Percentiles rank a stretch among this genome's conserved stretches.
Conservation (phyloP, 1,140 invertebrate genomes). For the Phymorhynchus buccinoides region DNA sequence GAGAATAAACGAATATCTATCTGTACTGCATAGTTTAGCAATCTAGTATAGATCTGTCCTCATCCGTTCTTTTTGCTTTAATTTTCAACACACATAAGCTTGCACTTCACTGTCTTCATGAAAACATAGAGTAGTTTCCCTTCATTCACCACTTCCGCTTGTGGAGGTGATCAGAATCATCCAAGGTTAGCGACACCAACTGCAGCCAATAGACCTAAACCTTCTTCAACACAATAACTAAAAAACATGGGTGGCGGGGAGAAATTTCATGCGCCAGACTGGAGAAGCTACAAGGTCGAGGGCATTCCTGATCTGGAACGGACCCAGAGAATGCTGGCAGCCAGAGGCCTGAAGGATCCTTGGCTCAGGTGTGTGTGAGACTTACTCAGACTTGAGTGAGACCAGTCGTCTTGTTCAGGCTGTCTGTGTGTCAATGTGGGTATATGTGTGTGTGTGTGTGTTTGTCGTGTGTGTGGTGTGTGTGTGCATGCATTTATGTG, state of each 20-base stretch:
- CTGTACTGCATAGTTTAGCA: too few species aligned
- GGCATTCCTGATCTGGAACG: constrained; percentile 79
- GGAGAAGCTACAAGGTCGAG: constrained; percentile 82
- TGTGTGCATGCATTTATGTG: too few species aligned
- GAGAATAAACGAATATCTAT: too few species aligned
- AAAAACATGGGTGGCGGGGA: constrained; percentile 36
- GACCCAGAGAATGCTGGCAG: constrained; percentile 78
- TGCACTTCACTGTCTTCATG: not conserved
- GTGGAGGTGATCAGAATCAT: not conserved
- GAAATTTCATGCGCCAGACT: constrained; percentile 77
- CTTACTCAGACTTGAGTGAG: too few species aligned
- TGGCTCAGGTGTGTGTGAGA: constrained; percentile 81
- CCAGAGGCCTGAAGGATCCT: constrained; percentile 84
- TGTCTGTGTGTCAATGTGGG: too few species aligned
- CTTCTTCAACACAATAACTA: not conserved
- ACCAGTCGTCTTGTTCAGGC: too few species aligned
- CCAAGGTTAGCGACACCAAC: constrained; percentile 23
- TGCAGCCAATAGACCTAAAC: too few species aligned
- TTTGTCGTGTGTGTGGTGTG: too few species aligned
- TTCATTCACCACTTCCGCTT: constrained; percentile 17
- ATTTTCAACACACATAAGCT: not conserved
- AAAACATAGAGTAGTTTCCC: not conserved
- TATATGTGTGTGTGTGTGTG: too few species aligned
- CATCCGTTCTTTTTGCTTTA: too few species aligned
- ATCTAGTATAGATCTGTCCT: too few species aligned